Evolutionary conservation across 2,113 vertebrate species (phyloP).

Genomic region (Pteronura brasiliensis): DNA sequence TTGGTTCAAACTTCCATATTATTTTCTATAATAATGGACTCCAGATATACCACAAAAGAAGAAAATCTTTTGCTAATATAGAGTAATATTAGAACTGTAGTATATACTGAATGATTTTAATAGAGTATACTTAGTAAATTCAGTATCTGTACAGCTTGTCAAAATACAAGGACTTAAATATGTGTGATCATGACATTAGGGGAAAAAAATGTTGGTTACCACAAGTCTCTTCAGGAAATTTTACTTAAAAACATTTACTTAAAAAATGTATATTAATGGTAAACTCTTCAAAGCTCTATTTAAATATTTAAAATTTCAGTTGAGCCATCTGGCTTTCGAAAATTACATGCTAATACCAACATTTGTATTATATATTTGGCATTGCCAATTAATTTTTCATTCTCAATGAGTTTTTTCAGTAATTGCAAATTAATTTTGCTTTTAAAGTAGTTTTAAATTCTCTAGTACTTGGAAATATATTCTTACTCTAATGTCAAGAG

Average conservation of each 20-base stretch:
- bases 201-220: background rate
- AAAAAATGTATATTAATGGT: background rate
- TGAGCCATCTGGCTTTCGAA: background rate
- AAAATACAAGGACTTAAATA: background rate
- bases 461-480: background rate
- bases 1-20: background rate
- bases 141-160: background rate
- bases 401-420: constrained; percentile 11
- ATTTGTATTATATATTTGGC: background rate
- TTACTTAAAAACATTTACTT: constrained; percentile 18
- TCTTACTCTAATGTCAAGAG: background rate
- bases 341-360: background rate
- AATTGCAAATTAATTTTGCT: background rate
- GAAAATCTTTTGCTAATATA: background rate
- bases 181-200: background rate
- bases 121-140: background rate
- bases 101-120: background rate
- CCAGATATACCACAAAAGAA: background rate
- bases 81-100: background rate
- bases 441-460: constrained; percentile 13
- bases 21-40: background rate
- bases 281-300: background rate
- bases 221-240: background rate
- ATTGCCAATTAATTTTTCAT: background rate
- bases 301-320: background rate